Evolutionary conservation across 1,140 invertebrate species (phyloP), one percentile per base, ranked within the genome.

Genomic region (Bacillus rossius): DNA sequence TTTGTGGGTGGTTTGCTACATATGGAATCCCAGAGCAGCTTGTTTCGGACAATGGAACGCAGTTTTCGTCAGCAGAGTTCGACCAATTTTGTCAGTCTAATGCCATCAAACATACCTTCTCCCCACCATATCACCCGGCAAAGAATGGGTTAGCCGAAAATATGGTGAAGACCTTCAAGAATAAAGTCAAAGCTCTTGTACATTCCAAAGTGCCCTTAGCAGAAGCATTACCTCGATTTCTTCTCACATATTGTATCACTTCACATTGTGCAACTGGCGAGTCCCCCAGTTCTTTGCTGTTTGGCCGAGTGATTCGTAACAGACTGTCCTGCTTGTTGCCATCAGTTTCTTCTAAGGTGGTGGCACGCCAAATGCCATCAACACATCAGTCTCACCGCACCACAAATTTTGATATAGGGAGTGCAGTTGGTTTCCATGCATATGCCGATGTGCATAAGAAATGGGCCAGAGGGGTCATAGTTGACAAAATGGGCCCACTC

Each of bases 71-170:
- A 13, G 16, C 54, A 17, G 52, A 59, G 20, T 64, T 64, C 37
- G 22, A 20, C 1, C 34, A 57, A 19, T 65, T 65, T 49, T 42
- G 45, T 0, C 8, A 54, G 10, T 25, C 22, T 13, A 65, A 65
- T 34, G 45, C 51, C 0, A 53, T 64, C 13, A 43, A 45, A 25
- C 47, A 50, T 13, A 53, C 61, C 8, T 55, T 41, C 34, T 62
- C 60, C 14, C 42, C 67, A 16, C 57, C 63, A 1, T 65, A 67
- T 29, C 65, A 67, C 41, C 63, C 65, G 19, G 47, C 63, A 2
- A 53, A 52, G 4, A 66, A 66, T 47, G 61, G 65, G 10, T 61
- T 60, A 16, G 65, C 64, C 7, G 61, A 64, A 56, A 65, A 65
- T 22, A 23, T 43, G 16, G 62, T 62, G 2, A 49, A 45, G 17